Conservation (phyloP, 2,113 vertebrate genomes). For the Madoqua kirkii region DNA sequence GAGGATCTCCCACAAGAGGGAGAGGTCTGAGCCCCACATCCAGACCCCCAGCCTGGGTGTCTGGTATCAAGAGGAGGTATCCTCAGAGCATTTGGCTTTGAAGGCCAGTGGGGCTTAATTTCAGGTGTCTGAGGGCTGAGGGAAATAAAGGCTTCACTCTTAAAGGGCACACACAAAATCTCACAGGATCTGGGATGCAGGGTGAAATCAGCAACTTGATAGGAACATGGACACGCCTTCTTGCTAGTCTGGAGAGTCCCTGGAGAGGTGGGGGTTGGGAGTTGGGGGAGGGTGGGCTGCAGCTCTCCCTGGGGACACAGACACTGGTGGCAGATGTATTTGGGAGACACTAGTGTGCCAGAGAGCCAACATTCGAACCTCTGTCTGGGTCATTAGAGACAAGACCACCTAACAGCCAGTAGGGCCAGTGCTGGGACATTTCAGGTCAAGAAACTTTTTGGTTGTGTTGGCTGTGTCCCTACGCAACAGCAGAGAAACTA, state of each 20-base stretch:
- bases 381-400: neutral
- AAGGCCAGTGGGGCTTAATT: neutral
- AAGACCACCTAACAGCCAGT: neutral
- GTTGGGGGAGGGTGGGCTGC: accelerated
- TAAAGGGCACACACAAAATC: neutral
- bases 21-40: neutral
- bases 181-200: neutral
- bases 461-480: neutral
- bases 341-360: neutral
- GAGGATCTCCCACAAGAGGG: neutral
- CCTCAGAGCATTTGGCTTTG: neutral
- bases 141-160: neutral
- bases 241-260: neutral
- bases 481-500: neutral
- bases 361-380: neutral
- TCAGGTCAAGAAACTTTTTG: neutral
- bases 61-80: neutral
- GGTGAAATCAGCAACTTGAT: neutral
- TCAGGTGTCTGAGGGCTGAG: neutral
- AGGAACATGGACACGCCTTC: neutral
- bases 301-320: neutral
- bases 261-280: neutral
- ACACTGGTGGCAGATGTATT: neutral
- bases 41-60: neutral
- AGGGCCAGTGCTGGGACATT: neutral